phyloP scores from a whole-genome alignment of 2,888 invertebrate genomes.

The Bedellia somnulentella region DNA sequence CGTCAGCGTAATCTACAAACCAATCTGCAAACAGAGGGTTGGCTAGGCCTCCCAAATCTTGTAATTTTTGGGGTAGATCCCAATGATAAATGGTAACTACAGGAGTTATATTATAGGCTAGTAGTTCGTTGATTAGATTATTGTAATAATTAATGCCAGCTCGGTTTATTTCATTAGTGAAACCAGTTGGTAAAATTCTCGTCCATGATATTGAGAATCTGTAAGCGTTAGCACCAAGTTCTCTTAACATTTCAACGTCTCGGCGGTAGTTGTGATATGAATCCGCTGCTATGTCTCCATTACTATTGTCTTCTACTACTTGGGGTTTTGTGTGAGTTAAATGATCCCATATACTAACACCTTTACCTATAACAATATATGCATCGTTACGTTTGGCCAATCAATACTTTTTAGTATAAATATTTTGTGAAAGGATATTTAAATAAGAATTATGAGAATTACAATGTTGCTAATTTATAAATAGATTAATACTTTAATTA shows the following conservation, averaged over 20 bases:
- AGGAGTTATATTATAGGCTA: conserved; percentile 57
- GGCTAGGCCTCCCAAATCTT: conserved; percentile 55
- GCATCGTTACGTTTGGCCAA: too few species aligned
- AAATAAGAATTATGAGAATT: neutral
- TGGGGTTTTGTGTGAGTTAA: conserved; percentile 1
- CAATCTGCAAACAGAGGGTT: conserved; percentile 50
- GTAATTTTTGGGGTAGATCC: conserved; percentile 55
- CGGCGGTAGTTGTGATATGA: conserved; percentile 6
- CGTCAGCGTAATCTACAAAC: conserved; percentile 47
- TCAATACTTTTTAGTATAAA: neutral
- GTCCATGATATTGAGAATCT: conserved; percentile 67
- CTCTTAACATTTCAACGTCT: conserved; percentile 7
- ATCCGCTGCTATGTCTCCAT: conserved; percentile 4
- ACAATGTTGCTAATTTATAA: too few species aligned
- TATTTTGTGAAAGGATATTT: neutral
- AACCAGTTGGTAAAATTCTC: conserved; percentile 63
- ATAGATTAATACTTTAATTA: too few species aligned
- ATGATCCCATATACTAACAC: conserved; percentile 6
- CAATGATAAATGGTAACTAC: conserved; percentile 58
- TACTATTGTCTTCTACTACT: neutral
- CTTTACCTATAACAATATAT: conserved; percentile 19
- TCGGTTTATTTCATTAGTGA: conserved; percentile 54
- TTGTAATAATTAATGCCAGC: conserved; percentile 64
- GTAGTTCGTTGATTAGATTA: conserved; percentile 64
- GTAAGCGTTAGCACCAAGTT: conserved; percentile 27